phyloP scores from a whole-genome alignment of 2,888 invertebrate species.

The Laspeyria flexula region DNA sequence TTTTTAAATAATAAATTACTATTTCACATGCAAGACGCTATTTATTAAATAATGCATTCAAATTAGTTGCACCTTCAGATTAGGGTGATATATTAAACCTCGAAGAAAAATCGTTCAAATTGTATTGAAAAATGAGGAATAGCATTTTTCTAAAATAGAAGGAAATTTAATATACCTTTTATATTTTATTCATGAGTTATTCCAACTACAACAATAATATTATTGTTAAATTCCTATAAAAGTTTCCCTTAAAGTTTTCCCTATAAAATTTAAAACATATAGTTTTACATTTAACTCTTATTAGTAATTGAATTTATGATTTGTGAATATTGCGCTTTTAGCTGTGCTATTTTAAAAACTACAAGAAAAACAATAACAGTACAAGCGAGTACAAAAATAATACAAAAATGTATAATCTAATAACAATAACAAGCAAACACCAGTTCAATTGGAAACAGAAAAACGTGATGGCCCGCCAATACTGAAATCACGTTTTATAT shows the following conservation, averaged over 20 bases:
- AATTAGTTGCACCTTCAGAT: not conserved
- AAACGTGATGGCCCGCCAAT: constrained; percentile 33
- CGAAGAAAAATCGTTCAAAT: not conserved
- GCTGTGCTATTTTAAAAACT: not conserved
- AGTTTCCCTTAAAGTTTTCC: too few species aligned
- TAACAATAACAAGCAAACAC: constrained; percentile 17
- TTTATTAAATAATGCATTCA: constrained; percentile 1
- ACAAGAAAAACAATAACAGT: not conserved
- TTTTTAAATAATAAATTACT: constrained; percentile 10
- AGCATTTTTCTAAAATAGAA: too few species aligned
- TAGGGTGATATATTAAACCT: not conserved
- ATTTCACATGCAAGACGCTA: constrained; percentile 11
- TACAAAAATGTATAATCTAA: constrained; percentile 9
- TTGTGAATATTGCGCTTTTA: too few species aligned
- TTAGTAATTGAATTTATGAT: too few species aligned
- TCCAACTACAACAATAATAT: too few species aligned
- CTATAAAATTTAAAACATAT: too few species aligned
- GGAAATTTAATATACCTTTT: too few species aligned
- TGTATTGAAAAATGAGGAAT: too few species aligned
- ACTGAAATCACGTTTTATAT: constrained; percentile 45
- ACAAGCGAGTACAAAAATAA: not conserved
- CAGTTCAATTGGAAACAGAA: constrained; percentile 10
- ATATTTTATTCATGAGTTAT: too few species aligned
- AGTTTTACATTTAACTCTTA: too few species aligned
- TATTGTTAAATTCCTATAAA: too few species aligned